Evolutionary conservation across 2,888 invertebrate species (phyloP), one percentile per base, ranked within the genome.

Genomic region (Drosophila hawaiiensis): DNA sequence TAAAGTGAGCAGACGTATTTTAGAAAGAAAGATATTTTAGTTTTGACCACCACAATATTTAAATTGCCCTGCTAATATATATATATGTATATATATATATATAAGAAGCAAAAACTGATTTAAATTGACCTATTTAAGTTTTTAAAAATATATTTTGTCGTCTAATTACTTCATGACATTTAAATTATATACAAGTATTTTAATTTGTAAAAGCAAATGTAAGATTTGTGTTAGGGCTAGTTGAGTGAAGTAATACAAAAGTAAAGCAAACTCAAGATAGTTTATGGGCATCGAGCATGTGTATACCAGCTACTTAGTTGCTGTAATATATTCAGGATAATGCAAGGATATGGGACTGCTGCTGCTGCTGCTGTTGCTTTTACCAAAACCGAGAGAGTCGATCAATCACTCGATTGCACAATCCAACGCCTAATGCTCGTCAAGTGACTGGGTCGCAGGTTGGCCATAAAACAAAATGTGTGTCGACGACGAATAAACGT

Each of bases 351-450:
- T 33, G 47, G 37, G 14, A 14, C 55, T 55, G 19, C 12, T 19
- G 19, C 16, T 35, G 22, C 43, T 22, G 31, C 14, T 37, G 22
- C 43, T 55, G 6, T 29, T 25, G 28, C 39, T 64, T 64, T 62
- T 74, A 64, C 74, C 74, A 75, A 65, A 33, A 37, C 64, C 47
- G 41, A 60, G 49, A 22, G 52, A 58, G 50, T 66, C 78, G 82
- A 84, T 84, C 84, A 84, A 84, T 84, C 84, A 84, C 75, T 72
- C 70, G 71, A 79, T 81, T 85, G 79, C 81, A 79, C 49, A 60
- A 58, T 47, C 58, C 53, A 49, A 31, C 49, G 54, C 62, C 68
- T 73, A 68, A 72, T 55, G 75, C 59, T 63, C 71, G 53, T 71
- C 76, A 70, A 63, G 76, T 72, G 78, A 67, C 68, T 67, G 69